These are phyloP conservation scores for Fabriciana adippe DNA, from an alignment of 2,888 invertebrate genomes.

Conservation along the genomic window DNA sequence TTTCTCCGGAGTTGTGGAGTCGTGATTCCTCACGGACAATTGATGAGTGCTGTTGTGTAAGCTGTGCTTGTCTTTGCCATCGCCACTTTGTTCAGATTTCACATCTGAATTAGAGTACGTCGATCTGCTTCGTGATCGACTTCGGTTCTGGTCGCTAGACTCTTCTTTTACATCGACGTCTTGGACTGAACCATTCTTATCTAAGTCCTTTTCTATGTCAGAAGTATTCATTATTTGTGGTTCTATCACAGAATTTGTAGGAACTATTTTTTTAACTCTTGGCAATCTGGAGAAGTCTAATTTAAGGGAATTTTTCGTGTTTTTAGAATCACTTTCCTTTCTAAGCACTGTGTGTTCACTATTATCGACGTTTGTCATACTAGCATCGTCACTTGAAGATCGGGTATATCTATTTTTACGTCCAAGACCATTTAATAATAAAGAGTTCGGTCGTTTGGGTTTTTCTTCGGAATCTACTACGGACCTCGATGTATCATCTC, in stretches of 20 bases:
- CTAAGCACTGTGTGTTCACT: constrained; percentile 55
- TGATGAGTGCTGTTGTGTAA: constrained; percentile 58
- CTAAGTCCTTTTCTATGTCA: constrained; percentile 62
- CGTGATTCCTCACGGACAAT: constrained; percentile 70
- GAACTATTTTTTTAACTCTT: constrained; percentile 82
- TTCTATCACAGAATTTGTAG: constrained; percentile 81
- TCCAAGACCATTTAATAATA: constrained; percentile 79
- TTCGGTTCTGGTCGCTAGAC: constrained; percentile 56
- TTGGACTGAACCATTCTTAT: constrained; percentile 57
- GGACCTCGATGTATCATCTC: constrained; percentile 49
- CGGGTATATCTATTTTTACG: constrained; percentile 77
- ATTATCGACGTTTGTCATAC: constrained; percentile 50
- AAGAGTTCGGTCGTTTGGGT: constrained; percentile 78
- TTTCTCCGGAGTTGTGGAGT: constrained; percentile 73
- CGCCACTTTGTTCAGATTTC: constrained; percentile 66
- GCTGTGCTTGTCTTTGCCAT: constrained; percentile 59
- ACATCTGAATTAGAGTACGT: constrained; percentile 76
- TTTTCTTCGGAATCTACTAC: constrained; percentile 62
- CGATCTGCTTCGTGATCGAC: constrained; percentile 72
- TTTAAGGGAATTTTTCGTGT: constrained; percentile 78
- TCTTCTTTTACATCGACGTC: constrained; percentile 51
- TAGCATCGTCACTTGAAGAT: constrained; percentile 70
- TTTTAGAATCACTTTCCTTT: constrained; percentile 65
- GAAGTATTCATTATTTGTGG: constrained; percentile 70
- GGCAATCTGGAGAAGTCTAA: constrained; percentile 84